phyloP scores from a whole-genome alignment of 2,113 vertebrate species.

The Lophura nycthemera region DNA sequence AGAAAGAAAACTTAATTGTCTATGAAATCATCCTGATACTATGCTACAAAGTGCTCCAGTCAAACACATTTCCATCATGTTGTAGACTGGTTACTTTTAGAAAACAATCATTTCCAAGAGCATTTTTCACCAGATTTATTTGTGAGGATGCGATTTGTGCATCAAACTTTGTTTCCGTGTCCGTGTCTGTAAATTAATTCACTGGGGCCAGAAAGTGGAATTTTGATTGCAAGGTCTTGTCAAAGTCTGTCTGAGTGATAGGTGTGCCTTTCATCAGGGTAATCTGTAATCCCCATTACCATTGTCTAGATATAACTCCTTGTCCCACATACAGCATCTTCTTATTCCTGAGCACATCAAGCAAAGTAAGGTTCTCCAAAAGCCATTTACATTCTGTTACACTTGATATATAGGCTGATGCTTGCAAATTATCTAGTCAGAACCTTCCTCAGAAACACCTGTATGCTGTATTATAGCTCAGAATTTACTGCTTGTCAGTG shows the following conservation, averaged over 20 bases:
- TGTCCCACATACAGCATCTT: slow-evolving; percentile 29
- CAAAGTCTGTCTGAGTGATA: slow-evolving; percentile 67
- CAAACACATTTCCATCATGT: background rate
- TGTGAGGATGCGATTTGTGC: slow-evolving; percentile 22
- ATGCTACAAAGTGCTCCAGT: background rate
- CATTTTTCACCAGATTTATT: slow-evolving; percentile 27
- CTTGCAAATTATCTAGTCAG: slow-evolving; percentile 68
- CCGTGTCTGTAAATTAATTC: background rate
- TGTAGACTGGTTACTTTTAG: background rate
- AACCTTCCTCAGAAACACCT: slow-evolving; percentile 68
- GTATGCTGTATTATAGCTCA: slow-evolving; percentile 43
- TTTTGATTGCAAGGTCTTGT: slow-evolving; percentile 63
- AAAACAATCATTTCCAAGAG: background rate
- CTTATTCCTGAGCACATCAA: slow-evolving; percentile 10
- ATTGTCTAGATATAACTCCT: slow-evolving; percentile 56
- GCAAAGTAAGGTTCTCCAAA: slow-evolving; percentile 27
- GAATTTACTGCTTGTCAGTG: slow-evolving; percentile 72
- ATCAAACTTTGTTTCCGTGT: background rate
- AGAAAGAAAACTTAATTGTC: background rate
- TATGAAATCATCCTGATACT: background rate
- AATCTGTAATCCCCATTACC: slow-evolving; percentile 64
- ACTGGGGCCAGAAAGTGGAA: slow-evolving; percentile 17
- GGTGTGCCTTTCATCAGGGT: slow-evolving; percentile 49
- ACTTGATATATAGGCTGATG: slow-evolving; percentile 59
- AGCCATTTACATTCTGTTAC: slow-evolving; percentile 31